phyloP scores from a whole-genome alignment of 2,113 vertebrate species.

The Ciconia boyciana region DNA sequence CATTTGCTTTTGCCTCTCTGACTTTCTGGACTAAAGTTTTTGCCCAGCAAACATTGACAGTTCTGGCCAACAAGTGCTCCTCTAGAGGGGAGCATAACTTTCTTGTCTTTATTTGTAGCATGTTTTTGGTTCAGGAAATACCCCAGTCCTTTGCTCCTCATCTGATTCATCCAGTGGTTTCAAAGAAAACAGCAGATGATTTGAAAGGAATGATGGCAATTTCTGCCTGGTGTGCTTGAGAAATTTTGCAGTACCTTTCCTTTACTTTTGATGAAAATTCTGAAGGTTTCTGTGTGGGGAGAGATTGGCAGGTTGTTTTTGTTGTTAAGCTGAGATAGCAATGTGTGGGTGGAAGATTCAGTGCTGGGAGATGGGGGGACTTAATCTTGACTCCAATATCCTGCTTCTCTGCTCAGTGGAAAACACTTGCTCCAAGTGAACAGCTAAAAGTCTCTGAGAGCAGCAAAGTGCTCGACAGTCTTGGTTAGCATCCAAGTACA shows the following conservation, averaged over 20 bases:
- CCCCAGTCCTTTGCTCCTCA: neutral
- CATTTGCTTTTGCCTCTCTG: neutral
- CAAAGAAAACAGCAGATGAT: neutral
- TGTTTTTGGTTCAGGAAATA: neutral
- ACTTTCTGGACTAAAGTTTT: neutral
- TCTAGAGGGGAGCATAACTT: neutral
- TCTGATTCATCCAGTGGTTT: constrained; percentile 10
- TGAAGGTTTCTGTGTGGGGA: constrained; percentile 5
- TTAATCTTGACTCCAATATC: neutral
- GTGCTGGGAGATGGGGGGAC: neutral
- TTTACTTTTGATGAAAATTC: neutral
- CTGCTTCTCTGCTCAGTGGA: neutral
- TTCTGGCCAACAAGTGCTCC: neutral
- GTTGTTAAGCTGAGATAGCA: constrained; percentile 25
- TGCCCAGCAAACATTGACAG: neutral
- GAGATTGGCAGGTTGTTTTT: constrained; percentile 50
- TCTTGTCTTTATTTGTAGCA: neutral
- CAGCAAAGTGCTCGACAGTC: neutral
- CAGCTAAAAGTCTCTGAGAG: neutral
- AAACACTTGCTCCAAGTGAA: neutral
- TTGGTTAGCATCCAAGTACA: neutral
- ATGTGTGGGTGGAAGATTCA: constrained; percentile 14
- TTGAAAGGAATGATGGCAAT: constrained; percentile 20
- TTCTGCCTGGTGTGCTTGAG: neutral
- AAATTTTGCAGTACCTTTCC: neutral